Base-by-base conservation (phyloP, 2,888 invertebrate genomes). In the Stramonita haemastoma region DNA sequence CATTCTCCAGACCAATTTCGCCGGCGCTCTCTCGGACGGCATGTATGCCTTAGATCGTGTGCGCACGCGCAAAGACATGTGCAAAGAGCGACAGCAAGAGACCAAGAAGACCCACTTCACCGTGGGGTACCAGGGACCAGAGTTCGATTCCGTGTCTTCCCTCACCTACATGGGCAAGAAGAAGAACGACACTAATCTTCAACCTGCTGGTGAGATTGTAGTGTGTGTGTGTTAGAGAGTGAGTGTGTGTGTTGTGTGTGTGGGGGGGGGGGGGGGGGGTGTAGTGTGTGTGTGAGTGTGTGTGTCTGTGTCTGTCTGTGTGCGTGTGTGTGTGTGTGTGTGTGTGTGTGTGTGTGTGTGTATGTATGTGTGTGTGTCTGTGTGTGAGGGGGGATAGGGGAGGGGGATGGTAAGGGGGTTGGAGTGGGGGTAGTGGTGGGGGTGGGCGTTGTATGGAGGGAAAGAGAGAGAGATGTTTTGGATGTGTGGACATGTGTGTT, bases 91-190 rank as follows among this genome's bases (percentile, higher is more conserved):
- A 11, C 57, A 32, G 19, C 77, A 46, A 60, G 89, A 91, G 85
- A 91, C 90, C 6, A 91, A 89, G 84, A 91, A 91, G 66, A 94
- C 94, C 15, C 94, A 94, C 90, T 94, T 94, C 89, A 92, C 91
- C 11, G 92, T 94, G 6, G 94, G 94, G n/a, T 92, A 93, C 88
- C 90, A 88, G 26, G 92, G 91, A 19, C 91, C 89, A n/a, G 93
- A 92, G 89, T 92, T 93, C 89, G 77, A 89, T n/a, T 92, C 94
- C 13, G 93, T 93, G 91, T 92, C 92, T 77, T 90, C 90, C 32
- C 91, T 93, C 85, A 91, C 92, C 84, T 94, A 91, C 90, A 81
- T 89, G 85, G 94, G 94, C 13, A 91, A 90, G 34, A 81, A 89
- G n/a, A 92, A 88, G 60, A 86, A 86, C 86, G 86, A 86, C 19